A percentile compares a stretch with the other conserved stretches of the same genome.
Conservation (phyloP, 2,797 vertebrate genomes). For the Acipenser oxyrinchus region DNA sequence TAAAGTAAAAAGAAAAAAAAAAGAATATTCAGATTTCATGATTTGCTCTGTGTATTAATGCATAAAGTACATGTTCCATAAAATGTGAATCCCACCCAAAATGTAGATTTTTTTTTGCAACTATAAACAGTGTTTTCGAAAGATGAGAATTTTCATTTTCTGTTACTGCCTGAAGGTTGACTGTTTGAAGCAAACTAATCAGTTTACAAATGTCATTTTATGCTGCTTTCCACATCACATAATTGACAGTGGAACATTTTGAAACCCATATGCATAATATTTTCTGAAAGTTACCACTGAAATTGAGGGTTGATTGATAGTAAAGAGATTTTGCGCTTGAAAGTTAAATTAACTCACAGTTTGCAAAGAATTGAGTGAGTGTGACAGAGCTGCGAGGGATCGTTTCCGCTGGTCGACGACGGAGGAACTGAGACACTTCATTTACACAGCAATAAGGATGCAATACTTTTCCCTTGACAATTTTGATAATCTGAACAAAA, state of each 20-base stretch:
- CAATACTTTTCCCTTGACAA: neutral
- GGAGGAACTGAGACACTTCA: constrained; percentile 10
- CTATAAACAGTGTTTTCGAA: too few relatives aligned
- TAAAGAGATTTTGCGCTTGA: constrained; percentile 12
- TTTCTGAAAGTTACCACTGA: constrained; percentile 6
- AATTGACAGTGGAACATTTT: constrained; percentile 1
- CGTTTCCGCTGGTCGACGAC: constrained; percentile 1
- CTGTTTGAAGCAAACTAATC: neutral
- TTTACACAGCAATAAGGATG: constrained; percentile 5
- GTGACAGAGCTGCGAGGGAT: neutral
- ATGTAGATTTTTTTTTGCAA: too few relatives aligned
- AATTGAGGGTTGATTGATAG: constrained; percentile 12
- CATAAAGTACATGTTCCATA: too few relatives aligned
- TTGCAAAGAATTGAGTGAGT: constrained; percentile 9
- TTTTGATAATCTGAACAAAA: neutral
- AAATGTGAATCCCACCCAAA: too few relatives aligned
- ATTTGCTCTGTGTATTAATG: too few relatives aligned
- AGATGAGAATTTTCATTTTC: neutral
- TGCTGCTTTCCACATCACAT: neutral
- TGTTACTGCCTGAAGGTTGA: neutral
- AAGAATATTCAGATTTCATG: too few relatives aligned
- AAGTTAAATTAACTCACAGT: constrained; percentile 14
- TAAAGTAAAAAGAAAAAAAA: too few relatives aligned
- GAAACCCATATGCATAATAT: constrained; percentile 6
- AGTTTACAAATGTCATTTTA: constrained; percentile 6